phyloP scores from a whole-genome alignment of 2,888 invertebrate genomes.

The Yponomeuta evonymella region DNA sequence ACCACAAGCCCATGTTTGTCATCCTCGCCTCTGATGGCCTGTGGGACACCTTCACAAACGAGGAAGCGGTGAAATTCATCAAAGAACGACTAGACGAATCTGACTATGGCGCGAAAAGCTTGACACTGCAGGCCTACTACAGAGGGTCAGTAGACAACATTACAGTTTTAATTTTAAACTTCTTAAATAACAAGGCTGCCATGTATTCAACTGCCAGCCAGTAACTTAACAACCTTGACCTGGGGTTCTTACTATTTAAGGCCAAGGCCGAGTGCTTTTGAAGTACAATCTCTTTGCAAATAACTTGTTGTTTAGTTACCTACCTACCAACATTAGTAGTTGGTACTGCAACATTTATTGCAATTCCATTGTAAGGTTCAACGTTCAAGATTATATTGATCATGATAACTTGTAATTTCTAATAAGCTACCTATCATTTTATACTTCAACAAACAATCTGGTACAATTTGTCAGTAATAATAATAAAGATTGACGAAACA shows the following conservation, averaged over 20 bases:
- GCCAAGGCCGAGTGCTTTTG: not conserved
- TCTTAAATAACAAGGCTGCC: constrained; percentile 69
- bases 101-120: constrained; percentile 92
- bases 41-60: constrained; percentile 97
- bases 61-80: constrained; percentile 93
- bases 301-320: no score
- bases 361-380: not conserved
- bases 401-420: not conserved
- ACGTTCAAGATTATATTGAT: not conserved
- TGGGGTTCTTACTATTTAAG: not conserved
- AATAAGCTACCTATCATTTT: not conserved
- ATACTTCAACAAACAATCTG: not conserved
- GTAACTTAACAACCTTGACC: not conserved
- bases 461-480: constrained; percentile 1
- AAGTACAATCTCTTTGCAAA: not conserved
- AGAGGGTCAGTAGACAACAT: constrained; percentile 97
- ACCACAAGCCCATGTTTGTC: constrained; percentile 91
- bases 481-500: no score
- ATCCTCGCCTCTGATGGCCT: constrained; percentile 96
- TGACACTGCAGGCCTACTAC: constrained; percentile 92
- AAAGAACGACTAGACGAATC: constrained; percentile 90
- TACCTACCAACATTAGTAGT: no score
- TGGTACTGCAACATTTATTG: not conserved
- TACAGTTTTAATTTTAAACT: constrained; percentile 92
- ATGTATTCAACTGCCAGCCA: not conserved